Base-by-base conservation (phyloP, 23 tunicate species). In the Trididemnum nubilum region DNA sequence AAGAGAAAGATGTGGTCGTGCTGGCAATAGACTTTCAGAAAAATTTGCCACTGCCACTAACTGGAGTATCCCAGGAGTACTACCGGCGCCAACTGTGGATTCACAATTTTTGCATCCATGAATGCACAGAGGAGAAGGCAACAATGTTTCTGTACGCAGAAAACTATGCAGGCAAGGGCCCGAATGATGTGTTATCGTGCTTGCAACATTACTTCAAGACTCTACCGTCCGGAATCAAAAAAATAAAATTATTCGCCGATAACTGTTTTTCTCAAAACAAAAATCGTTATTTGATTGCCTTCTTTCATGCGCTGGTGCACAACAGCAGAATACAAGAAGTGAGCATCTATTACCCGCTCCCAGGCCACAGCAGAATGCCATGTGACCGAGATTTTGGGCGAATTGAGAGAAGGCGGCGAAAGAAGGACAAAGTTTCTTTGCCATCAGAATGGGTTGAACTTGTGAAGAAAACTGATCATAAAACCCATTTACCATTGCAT, bases 101-200 rank as follows among this genome's bases (percentile, higher is more conserved):
- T 9, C 75, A 69, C 39, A 69, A 69, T 23, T 69, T 69, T 69
- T 69, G 75, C 75, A 69, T 69, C 30, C 75, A 69, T 69, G 75
- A 69, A 36, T 29, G 9, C 19, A 38, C 33, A 7, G 9, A 33
- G 23, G 38, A 69, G 2, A 7, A 33, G 23, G 75, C 75, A 29
- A 69, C 36, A 9, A 69, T 69, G 75, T 69, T 69, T 33, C 9
- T 69, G 3, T 69, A 69, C 33, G 75, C 75, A 29, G 75, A 69
- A 33, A 30, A 69, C 39, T 69, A 69, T 69, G 75, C 75, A 4
- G 36, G 38, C 18, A 69, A 69, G 39, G 75, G 39, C 27, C 75
- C 75, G 33, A 69, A 69, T 34, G 75, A 69, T 7, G 75, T 69
- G 7, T 29, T 29, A 29, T 69, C 39, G 3, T 69, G 75, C 39